Base-by-base conservation (phyloP, 2,113 vertebrate genomes). In the Heteronetta atricapilla region DNA sequence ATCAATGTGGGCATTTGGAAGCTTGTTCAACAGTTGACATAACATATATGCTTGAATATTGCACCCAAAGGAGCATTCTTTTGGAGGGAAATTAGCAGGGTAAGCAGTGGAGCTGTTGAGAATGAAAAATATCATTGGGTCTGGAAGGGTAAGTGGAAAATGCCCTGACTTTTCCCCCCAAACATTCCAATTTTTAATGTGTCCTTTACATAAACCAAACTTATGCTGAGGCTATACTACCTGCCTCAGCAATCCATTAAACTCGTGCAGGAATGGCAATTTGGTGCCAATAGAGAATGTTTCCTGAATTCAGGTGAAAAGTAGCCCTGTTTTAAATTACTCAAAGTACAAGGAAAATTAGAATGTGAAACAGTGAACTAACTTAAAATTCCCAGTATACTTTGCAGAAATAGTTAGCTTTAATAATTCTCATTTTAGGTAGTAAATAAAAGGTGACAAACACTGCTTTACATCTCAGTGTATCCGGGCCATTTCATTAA, bases 1-100 rank as follows among this genome's bases (percentile, higher is more conserved):
- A 94, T 95, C 50, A 66, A 2, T 94, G 69, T 89, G 89, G 89
- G 83, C 85, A 96, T 96, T 96, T 96, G 93, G 83, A 60, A 94
- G 69, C 84, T 86, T 89, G 73, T 62, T 42, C 38, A 44, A 67
- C 52, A 58, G 60, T 84, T 94, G 77, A 95, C 69, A 94, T 93
- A 94, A 52, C 56, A 53, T 85, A 84, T 72, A 86, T 68, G 83
- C 88, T 88, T 68, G 48, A 64, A 88, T 96, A 96, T 95, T 95
- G 55, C n/a, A 95, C 74, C 80, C 92, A 90, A 89, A 95, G 82
- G 94, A 96, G 29, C 8, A 18, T 83, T 92, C 8, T 83, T 96
- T 77, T 70, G 53, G 66, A 82, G 93, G 74, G 15, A 88, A 93
- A 91, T 95, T 84, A 90, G 75, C 23, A 83, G 52, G 79, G 79